phyloP scores from a whole-genome alignment of 2,113 vertebrate genomes.

The Lepus americanus region DNA sequence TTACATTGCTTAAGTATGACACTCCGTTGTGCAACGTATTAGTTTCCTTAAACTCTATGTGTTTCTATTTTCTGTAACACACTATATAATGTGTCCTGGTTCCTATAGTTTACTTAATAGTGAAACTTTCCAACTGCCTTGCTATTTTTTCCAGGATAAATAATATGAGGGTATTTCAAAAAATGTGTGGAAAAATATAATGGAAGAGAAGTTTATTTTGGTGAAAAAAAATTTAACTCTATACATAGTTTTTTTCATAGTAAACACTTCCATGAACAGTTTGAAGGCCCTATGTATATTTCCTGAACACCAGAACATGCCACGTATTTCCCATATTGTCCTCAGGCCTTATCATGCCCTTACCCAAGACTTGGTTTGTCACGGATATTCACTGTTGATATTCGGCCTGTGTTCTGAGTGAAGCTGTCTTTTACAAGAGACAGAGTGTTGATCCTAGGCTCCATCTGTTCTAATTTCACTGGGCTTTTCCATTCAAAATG shows the following conservation, averaged over 20 bases:
- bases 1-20: neutral
- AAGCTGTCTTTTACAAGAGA: neutral
- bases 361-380: neutral
- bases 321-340: neutral
- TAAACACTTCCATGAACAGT: too few species aligned
- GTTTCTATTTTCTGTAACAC: conserved; percentile 9
- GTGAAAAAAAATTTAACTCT: too few species aligned
- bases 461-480: conserved; percentile 38
- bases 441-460: neutral
- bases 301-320: neutral
- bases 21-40: conserved; percentile 29
- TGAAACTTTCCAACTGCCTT: neutral
- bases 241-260: too few species aligned
- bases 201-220: too few species aligned
- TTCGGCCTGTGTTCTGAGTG: neutral
- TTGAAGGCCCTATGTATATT: neutral
- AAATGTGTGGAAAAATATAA: too few species aligned
- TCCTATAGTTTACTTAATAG: neutral
- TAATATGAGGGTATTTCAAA: too few species aligned
- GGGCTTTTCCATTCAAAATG: neutral
- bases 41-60: conserved; percentile 52
- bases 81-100: neutral
- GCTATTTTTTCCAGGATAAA: neutral
- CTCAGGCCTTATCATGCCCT: neutral
- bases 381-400: neutral